These are phyloP conservation scores for Didymodactylos carnosus DNA, from an alignment of 2,888 invertebrate genomes.

Conservation along the genomic window DNA sequence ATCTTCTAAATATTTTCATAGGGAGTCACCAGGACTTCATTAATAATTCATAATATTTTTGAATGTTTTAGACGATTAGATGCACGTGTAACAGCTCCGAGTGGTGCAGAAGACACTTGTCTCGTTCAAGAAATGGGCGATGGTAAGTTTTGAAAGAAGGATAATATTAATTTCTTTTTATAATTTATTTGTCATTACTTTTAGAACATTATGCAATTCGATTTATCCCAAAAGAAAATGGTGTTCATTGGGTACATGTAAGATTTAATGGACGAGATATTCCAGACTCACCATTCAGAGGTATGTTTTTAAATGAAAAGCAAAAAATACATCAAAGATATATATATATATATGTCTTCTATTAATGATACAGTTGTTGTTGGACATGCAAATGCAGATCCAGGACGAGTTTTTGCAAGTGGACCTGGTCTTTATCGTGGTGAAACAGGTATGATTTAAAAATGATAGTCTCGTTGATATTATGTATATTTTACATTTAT, in stretches of 20 bases:
- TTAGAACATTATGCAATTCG: slow-evolving; percentile 48
- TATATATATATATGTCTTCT: too few relatives aligned
- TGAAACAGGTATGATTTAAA: slow-evolving; percentile 13
- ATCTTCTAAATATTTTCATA: too few relatives aligned
- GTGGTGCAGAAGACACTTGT: slow-evolving; percentile 80
- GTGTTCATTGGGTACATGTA: slow-evolving; percentile 81
- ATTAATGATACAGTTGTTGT: too few relatives aligned
- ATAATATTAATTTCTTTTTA: too few relatives aligned
- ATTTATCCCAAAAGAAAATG: slow-evolving; percentile 48
- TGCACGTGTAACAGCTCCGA: slow-evolving; percentile 52
- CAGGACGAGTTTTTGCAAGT: slow-evolving; percentile 40
- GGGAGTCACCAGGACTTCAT: too few relatives aligned
- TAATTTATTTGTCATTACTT: too few relatives aligned
- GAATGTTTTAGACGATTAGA: too few relatives aligned
- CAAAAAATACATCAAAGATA: too few relatives aligned
- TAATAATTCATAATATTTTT: too few relatives aligned
- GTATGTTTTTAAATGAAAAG: too few relatives aligned
- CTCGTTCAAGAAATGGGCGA: slow-evolving; percentile 79
- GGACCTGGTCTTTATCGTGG: slow-evolving; percentile 27
- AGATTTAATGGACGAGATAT: slow-evolving; percentile 92
- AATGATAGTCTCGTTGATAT: background rate
- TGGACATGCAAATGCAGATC: slow-evolving; percentile 67
- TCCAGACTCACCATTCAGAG: slow-evolving; percentile 74
- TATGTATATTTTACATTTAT: background rate
- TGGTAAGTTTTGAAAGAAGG: slow-evolving; percentile 15